Conservation (phyloP, 2,888 invertebrate species). For the Hirtodrosophila histrioides region DNA sequence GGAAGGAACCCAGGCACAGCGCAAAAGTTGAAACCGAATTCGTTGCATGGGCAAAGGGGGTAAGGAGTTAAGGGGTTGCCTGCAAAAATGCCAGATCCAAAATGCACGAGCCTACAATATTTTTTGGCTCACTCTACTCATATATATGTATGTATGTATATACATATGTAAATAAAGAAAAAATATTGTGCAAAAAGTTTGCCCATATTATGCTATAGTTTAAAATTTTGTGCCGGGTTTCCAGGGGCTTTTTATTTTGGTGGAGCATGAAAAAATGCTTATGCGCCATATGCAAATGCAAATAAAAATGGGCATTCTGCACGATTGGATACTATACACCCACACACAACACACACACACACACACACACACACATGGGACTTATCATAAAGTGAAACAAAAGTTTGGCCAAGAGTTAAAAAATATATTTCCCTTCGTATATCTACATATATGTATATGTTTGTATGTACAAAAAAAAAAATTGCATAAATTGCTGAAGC, state of each 20-base stretch:
- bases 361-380: conserved; percentile 28
- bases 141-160: conserved; percentile 10
- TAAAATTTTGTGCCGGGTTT: conserved; percentile 43
- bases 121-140: conserved; percentile 4
- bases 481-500: conserved; percentile 64
- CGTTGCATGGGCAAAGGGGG: conserved; percentile 6
- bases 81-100: conserved; percentile 15
- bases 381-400: conserved; percentile 62
- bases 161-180: conserved; percentile 17
- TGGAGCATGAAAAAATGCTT: conserved; percentile 66
- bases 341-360: conserved; percentile 20
- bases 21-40: conserved; percentile 42
- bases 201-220: conserved; percentile 58
- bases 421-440: conserved; percentile 32
- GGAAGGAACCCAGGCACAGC: conserved; percentile 7
- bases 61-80: not conserved
- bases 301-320: conserved; percentile 72
- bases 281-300: conserved; percentile 73
- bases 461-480: conserved; percentile 35
- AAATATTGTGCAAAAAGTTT: conserved; percentile 37
- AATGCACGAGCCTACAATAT: conserved; percentile 48
- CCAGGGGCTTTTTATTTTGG: conserved; percentile 19
- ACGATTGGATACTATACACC: conserved; percentile 58
- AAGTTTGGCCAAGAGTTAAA: conserved; percentile 60
- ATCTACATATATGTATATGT: not conserved